Evolutionary conservation across 2,797 vertebrate species (phyloP), one percentile per base, ranked within the genome.

Genomic region (Fistularia commersonii): DNA sequence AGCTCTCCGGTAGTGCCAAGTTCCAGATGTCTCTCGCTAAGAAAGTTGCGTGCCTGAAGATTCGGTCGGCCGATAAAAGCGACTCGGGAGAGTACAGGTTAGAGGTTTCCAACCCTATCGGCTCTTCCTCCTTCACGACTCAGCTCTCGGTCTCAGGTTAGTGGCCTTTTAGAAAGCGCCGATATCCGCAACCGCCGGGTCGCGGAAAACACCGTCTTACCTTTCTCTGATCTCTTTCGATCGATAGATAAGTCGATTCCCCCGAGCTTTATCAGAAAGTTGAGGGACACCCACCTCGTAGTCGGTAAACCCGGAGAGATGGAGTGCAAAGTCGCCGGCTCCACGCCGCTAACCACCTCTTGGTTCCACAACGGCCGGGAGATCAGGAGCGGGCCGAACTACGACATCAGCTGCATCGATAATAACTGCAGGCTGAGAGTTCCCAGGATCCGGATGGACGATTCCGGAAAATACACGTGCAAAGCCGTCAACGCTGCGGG

Each of bases 311-410:
- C 91, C 12, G 90, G 92, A 57, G 92, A 94, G 64, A 81, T 98
- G 84, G 94, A 93, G 66, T 96, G 94, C 66, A 94, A 93, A 74
- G 89, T 96, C 52, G 83, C 93, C 48, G 94, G 95, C 37, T 94
- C 94, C 3, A 89, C 94, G 75, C 95, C 95, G 48, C 91, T 98
- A 83, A 92, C 84, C 64, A 92, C 93, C 45, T 92, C 92, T 13
- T 98, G 95, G 95, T 93, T 93, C 76, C 95, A 94, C 79, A 90
- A 94, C 0, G 89, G 89, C 45, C 89, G 88, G 55, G 94, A 98
- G 87, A 92, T 98, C 79, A 69, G 82, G 57, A 82, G 86, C 48
- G 92, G 92, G 57, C 88, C 91, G 45, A 92, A 91, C 71, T 83
- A 90, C 72, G 93, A 93, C 65, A 91, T 93, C 51, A 92, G 91